A percentile compares a stretch with the other conserved stretches of the same genome.
Evolutionary conservation across 2,113 vertebrate genomes (phyloP).

Genomic region (Macquaria australasica): DNA sequence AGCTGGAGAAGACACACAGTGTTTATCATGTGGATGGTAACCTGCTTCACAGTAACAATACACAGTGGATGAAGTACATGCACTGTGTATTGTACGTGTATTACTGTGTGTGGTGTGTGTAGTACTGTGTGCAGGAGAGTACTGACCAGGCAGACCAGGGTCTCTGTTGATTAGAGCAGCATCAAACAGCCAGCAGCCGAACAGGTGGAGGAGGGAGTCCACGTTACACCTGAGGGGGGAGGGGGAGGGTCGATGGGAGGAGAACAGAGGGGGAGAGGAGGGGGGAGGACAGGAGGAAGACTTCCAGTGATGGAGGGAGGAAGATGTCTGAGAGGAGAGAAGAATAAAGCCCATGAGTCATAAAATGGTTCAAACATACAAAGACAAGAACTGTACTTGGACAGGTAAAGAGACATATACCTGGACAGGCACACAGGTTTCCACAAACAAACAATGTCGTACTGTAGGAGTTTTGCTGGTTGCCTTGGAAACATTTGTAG

Average conservation of each 20-base stretch:
- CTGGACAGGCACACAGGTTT: not conserved
- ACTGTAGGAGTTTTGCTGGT: slow-evolving; percentile 80
- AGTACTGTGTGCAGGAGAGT: no score
- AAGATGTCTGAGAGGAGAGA: slow-evolving; percentile 8
- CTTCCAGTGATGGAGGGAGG: slow-evolving; percentile 45
- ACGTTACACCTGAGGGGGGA: slow-evolving; percentile 93
- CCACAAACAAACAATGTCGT: not conserved
- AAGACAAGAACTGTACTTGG: not conserved
- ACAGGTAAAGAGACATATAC: not conserved
- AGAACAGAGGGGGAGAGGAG: not conserved
- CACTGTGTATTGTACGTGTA: not conserved
- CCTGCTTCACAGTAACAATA: not conserved
- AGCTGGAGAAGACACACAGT: slow-evolving; percentile 10
- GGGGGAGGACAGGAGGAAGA: slow-evolving; percentile 58
- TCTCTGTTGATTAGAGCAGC: slow-evolving; percentile 89
- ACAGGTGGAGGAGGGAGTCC: slow-evolving; percentile 95
- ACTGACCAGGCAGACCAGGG: slow-evolving; percentile 89
- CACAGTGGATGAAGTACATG: not conserved
- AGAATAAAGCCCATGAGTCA: not conserved
- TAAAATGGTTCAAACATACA: not conserved
- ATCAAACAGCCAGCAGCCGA: slow-evolving; percentile 95
- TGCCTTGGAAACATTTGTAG: slow-evolving; percentile 27
- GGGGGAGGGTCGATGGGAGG: slow-evolving; percentile 81
- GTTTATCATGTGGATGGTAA: not conserved
- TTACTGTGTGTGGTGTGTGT: not conserved